These are phyloP conservation scores for Cryptocephalus primarius DNA, from an alignment of 2,888 invertebrate species.

Conservation along the genomic window DNA sequence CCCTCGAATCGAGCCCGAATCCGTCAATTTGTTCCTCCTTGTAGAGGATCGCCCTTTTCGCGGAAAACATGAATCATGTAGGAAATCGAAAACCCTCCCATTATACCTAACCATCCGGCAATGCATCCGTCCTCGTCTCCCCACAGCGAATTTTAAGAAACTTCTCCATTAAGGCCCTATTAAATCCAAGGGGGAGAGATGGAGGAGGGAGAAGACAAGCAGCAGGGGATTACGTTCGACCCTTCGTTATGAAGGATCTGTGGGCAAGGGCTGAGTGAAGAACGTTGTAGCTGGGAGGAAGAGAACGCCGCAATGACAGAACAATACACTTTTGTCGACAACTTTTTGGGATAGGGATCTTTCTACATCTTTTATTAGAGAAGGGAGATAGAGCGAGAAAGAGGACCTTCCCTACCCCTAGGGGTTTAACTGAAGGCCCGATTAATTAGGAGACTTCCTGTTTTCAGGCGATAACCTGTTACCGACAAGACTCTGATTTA, in stretches of 20 bases:
- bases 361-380: constrained; percentile 14
- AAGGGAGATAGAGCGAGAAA: too few relatives aligned
- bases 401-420: not conserved
- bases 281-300: constrained; percentile 26
- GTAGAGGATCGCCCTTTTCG: too few relatives aligned
- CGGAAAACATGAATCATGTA: too few relatives aligned
- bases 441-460: not conserved
- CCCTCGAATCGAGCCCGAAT: too few relatives aligned
- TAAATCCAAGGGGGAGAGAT: constrained; percentile 19
- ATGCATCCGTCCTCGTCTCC: too few relatives aligned
- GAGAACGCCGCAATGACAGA: constrained; percentile 29
- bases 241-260: constrained; percentile 20
- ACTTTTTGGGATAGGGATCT: constrained; percentile 19
- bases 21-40: too few relatives aligned
- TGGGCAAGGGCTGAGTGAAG: constrained; percentile 28
- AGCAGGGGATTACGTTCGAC: constrained; percentile 15
- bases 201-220: too few relatives aligned
- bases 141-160: not conserved
- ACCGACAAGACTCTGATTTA: not conserved
- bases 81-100: too few relatives aligned
- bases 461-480: not conserved
- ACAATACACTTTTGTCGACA: constrained; percentile 36
- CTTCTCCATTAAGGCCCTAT: constrained; percentile 13
- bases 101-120: too few relatives aligned
- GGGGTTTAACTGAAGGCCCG: not conserved